Evolutionary conservation across 2,113 vertebrate genomes (phyloP).

Genomic region (Tringa solitaria): DNA sequence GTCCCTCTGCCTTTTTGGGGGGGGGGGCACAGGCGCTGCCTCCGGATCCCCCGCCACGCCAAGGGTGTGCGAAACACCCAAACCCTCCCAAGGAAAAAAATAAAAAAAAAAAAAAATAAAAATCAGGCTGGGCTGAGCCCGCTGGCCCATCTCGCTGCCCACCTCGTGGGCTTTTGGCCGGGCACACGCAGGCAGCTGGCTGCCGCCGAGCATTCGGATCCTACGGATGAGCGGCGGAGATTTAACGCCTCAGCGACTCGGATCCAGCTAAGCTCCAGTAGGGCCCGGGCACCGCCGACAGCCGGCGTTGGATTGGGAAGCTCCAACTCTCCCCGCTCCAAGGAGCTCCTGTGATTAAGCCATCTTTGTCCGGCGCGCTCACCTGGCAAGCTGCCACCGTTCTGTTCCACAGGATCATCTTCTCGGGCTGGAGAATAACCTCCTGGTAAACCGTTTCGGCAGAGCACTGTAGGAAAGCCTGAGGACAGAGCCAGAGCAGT

Average conservation of each 20-base stretch:
- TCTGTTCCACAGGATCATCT: constrained; percentile 95
- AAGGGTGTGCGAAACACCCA: not conserved
- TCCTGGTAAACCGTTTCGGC: constrained; percentile 94
- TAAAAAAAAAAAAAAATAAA: not conserved
- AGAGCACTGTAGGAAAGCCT: constrained; percentile 91
- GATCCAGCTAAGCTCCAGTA: constrained; percentile 24
- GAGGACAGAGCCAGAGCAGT: constrained; percentile 10
- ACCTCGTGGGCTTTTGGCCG: constrained; percentile 21
- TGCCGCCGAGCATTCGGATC: not conserved
- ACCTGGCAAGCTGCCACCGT: constrained; percentile 92
- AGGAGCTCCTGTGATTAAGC: constrained; percentile 68
- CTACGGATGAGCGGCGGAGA: constrained; percentile 32
- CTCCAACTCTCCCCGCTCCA: constrained; percentile 46
- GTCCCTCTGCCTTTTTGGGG: not conserved
- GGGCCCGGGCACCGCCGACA: not conserved
- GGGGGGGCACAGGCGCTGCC: not conserved
- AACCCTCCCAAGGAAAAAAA: not conserved
- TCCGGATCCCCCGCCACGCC: not conserved
- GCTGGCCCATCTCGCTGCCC: constrained; percentile 10
- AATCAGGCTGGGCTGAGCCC: not conserved
- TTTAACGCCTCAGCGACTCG: constrained; percentile 29
- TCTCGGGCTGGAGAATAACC: constrained; percentile 94
- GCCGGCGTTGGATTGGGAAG: not conserved
- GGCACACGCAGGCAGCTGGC: constrained; percentile 14
- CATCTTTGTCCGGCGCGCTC: constrained; percentile 61